These are phyloP conservation scores for Brachionus calyciflorus DNA, from an alignment of 1,140 invertebrate genomes.

Conservation along the genomic window DNA sequence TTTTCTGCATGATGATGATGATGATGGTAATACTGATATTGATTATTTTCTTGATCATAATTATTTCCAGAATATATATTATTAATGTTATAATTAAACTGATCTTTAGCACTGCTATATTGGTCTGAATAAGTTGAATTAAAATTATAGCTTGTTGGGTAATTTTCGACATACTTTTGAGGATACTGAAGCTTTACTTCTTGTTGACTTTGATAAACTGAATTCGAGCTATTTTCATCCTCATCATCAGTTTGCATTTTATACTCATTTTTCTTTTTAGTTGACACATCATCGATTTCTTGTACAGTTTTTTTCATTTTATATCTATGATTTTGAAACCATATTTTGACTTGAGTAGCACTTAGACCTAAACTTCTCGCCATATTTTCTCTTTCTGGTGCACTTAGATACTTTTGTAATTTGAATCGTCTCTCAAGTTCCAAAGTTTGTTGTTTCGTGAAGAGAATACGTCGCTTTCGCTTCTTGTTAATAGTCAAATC, in stretches of 20 bases:
- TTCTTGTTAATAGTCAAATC: conserved; percentile 63
- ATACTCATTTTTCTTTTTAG: background rate
- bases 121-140: too few relatives aligned
- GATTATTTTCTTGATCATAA: too few relatives aligned
- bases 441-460: conserved; percentile 96
- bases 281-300: background rate
- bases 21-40: too few relatives aligned
- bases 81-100: too few relatives aligned
- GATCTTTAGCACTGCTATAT: too few relatives aligned
- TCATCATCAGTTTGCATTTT: conserved; percentile 1
- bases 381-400: conserved; percentile 89
- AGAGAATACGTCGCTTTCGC: conserved; percentile 88
- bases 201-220: background rate
- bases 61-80: too few relatives aligned
- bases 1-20: too few relatives aligned
- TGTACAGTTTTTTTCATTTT: conserved; percentile 66
- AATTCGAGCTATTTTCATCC: conserved; percentile 10
- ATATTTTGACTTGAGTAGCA: conserved; percentile 96
- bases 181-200: too few relatives aligned
- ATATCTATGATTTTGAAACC: conserved; percentile 78
- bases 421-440: conserved; percentile 89
- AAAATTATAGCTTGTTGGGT: too few relatives aligned
- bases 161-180: too few relatives aligned
- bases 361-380: conserved; percentile 86
- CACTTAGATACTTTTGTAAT: conserved; percentile 91